Conservation (phyloP, 2,888 invertebrate species). For the Hypena proboscidalis region DNA sequence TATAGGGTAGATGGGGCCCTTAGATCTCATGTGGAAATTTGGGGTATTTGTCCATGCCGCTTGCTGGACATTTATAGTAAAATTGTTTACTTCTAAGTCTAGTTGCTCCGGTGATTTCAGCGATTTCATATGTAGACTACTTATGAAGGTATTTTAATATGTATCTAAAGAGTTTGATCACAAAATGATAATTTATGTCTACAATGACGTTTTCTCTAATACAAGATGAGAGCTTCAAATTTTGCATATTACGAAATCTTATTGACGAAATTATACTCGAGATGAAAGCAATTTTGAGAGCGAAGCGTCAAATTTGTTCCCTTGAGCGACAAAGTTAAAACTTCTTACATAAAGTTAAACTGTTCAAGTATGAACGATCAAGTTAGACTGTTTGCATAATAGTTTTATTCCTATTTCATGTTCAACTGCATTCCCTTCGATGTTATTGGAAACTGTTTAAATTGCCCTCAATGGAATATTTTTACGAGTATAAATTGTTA, state of each 20-base stretch:
- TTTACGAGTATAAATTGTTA: slow-evolving; percentile 46
- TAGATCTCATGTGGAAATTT: too few species aligned
- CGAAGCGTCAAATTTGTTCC: slow-evolving; percentile 50
- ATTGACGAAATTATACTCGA: slow-evolving; percentile 10
- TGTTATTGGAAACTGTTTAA: slow-evolving; percentile 58
- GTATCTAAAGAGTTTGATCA: too few species aligned
- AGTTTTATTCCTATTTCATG: slow-evolving; percentile 73
- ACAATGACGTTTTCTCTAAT: too few species aligned
- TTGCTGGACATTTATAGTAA: too few species aligned
- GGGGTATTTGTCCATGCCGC: too few species aligned
- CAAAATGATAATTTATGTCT: too few species aligned
- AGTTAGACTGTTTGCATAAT: slow-evolving; percentile 72
- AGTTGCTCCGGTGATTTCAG: too few species aligned
- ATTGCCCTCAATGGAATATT: slow-evolving; percentile 55
- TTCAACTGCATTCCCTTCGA: slow-evolving; percentile 56
- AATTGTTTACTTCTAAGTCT: too few species aligned
- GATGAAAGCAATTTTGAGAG: slow-evolving; percentile 30
- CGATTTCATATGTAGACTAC: too few species aligned
- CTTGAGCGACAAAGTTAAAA: slow-evolving; percentile 49
- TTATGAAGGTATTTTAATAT: too few species aligned
- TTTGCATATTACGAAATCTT: slow-evolving; percentile 8
- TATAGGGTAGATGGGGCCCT: too few species aligned
- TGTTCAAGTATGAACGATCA: slow-evolving; percentile 61
- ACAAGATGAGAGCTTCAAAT: background rate
- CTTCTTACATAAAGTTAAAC: slow-evolving; percentile 63